These are phyloP conservation scores for Sebastes hubbsi DNA, from an alignment of 2,797 vertebrate genomes.

Conservation along the genomic window DNA sequence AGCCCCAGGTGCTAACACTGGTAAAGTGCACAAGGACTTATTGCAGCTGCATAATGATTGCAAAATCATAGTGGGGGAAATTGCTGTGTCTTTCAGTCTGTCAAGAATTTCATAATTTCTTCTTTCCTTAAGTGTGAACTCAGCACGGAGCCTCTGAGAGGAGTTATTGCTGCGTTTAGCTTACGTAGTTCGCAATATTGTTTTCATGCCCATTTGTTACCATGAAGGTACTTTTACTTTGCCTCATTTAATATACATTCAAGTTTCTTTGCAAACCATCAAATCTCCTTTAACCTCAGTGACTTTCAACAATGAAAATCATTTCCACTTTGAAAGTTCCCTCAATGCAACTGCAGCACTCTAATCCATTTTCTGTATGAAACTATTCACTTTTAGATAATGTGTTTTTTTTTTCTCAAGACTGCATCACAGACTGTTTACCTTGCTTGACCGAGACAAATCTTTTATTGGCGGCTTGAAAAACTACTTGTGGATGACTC, in stretches of 20 bases:
- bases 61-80: not conserved
- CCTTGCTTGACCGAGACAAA: slow-evolving; percentile 97
- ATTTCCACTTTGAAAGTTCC: not conserved
- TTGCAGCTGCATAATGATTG: not conserved
- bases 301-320: not conserved
- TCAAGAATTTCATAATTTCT: not conserved
- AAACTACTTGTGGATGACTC: slow-evolving; percentile 96
- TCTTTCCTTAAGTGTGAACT: not conserved
- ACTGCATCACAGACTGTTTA: slow-evolving; percentile 63
- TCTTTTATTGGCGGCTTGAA: slow-evolving; percentile 92
- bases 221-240: not conserved
- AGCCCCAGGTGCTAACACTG: not conserved
- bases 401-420: not conserved
- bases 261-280: not conserved
- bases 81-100: not conserved
- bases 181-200: not conserved
- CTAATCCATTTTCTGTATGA: not conserved
- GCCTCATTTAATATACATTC: not conserved
- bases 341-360: not conserved
- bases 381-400: not conserved
- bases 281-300: not conserved
- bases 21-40: not conserved
- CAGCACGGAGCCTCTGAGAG: not conserved
- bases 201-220: not conserved
- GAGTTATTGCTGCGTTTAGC: not conserved